Base-by-base conservation (phyloP, 2,797 vertebrate genomes). In the Hipposideros larvatus region DNA sequence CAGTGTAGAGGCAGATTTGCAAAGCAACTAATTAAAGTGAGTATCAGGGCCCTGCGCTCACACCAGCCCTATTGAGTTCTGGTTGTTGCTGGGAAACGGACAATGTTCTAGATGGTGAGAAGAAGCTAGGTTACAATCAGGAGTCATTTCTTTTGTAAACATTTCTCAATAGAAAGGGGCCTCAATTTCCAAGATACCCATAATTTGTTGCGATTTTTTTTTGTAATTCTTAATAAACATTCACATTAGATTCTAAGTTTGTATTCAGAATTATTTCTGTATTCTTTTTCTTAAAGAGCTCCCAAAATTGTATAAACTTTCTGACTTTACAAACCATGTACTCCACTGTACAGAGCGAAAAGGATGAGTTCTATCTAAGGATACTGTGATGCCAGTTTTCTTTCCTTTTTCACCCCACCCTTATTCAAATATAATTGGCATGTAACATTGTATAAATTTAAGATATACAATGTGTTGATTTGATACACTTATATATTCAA, bases 1-100 rank as follows among this genome's bases (percentile, higher is more conserved):
- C 41, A 91, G 7, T 51, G 26, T 84, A 59, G 87, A 66, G 34
- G 65, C 48, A 94, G 87, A 89, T 86, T 90, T 84, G 83, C 43
- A 46, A 66, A 92, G 57, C 96, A 83, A 16, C 43, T 65, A 74
- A 89, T 34, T 88, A 80, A 85, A 26, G 7, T 18, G 51, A 24
- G n/a, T 65, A 95, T 34, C 65, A 57, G 63, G 37, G 55, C 31
- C 21, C 14, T 92, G 65, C 3, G 5, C 21, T 87, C 48, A 21
- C 57, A 87, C n/a, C 70, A 90, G 79, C 8, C 41, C 48, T 75
- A 37, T 16, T n/a, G 57, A 83, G n/a, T 91, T 61, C 48, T 90
- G 57, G n/a, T 73, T 82, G 21, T 70, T 94, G 37, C 37, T 65
- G 13, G 51, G 70, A 84, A 63, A 87, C 28, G 34, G 34, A 71